These are phyloP conservation scores for Geophilus truncorum DNA, from an alignment of 2,888 invertebrate species.

Conservation along the genomic window DNA sequence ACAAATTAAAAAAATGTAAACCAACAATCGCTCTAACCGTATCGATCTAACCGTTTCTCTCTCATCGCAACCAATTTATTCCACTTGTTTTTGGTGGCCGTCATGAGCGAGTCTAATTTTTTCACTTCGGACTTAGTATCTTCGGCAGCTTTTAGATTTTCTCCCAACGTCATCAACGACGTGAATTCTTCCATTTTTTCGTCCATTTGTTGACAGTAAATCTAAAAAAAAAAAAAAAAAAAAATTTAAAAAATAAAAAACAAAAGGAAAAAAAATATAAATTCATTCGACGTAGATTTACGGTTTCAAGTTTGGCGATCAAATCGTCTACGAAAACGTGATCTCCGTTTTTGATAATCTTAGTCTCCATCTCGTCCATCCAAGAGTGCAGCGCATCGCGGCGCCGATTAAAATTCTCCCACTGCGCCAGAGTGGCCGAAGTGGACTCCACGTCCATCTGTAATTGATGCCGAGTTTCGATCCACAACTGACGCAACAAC, in stretches of 20 bases:
- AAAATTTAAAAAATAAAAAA: background rate
- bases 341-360: background rate
- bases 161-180: slow-evolving; percentile 28
- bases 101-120: slow-evolving; percentile 32
- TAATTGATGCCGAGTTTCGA: slow-evolving; percentile 73
- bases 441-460: slow-evolving; percentile 65
- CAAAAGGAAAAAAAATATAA: background rate
- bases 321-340: slow-evolving; percentile 33
- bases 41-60: slow-evolving; percentile 31
- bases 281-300: background rate
- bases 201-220: slow-evolving; percentile 31
- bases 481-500: slow-evolving; percentile 72
- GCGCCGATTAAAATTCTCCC: slow-evolving; percentile 60
- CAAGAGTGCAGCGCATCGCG: slow-evolving; percentile 30
- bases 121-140: background rate
- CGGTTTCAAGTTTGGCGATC: slow-evolving; percentile 34
- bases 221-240: slow-evolving; percentile 30
- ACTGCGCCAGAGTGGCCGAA: slow-evolving; percentile 67
- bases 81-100: slow-evolving; percentile 33
- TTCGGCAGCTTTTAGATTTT: slow-evolving; percentile 16
- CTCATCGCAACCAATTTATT: slow-evolving; percentile 29
- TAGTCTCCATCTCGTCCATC: slow-evolving; percentile 32
- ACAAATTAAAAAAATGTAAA: too few relatives aligned
- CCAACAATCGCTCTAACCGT: too few relatives aligned
- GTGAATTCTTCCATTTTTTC: slow-evolving; percentile 32